Evolutionary conservation across 2,113 vertebrate genomes (phyloP).

Genomic region (Lethenteron reissneri): DNA sequence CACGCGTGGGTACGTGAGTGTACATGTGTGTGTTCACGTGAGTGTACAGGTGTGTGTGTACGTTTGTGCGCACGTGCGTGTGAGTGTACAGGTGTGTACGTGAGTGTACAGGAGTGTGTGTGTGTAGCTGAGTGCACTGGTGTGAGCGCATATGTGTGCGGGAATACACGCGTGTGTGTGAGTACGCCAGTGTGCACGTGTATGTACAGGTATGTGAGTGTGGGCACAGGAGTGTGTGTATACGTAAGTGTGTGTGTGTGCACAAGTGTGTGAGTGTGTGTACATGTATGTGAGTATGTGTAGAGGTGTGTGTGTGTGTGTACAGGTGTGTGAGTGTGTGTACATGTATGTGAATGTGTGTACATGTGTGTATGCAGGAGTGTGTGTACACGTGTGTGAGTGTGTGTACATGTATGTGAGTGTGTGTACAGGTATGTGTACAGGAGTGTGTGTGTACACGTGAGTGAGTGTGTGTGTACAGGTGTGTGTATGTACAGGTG

Average conservation of each 20-base stretch:
- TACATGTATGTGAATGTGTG: too few species aligned
- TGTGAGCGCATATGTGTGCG: neutral
- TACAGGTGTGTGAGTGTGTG: too few species aligned
- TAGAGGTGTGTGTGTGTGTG: too few species aligned
- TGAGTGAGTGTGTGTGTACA: neutral
- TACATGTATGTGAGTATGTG: neutral
- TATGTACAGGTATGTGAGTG: neutral
- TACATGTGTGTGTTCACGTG: neutral
- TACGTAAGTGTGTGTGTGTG: neutral
- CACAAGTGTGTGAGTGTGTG: neutral
- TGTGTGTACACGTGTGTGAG: neutral
- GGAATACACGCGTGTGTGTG: neutral
- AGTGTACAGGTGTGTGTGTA: neutral
- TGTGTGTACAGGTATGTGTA: neutral
- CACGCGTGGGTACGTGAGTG: neutral
- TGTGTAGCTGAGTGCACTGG: neutral
- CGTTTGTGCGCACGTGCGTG: neutral
- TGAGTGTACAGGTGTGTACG: neutral
- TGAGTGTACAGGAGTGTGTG: neutral
- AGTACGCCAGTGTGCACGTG: neutral
- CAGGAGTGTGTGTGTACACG: neutral
- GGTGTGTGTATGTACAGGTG: neutral
- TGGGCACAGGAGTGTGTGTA: neutral
- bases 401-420: neutral
- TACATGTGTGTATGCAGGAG: too few species aligned